A percentile compares a stretch with the other conserved stretches of the same genome.
phyloP scores from a whole-genome alignment of 2,888 invertebrate genomes.

The Tanypteryx hageni region DNA sequence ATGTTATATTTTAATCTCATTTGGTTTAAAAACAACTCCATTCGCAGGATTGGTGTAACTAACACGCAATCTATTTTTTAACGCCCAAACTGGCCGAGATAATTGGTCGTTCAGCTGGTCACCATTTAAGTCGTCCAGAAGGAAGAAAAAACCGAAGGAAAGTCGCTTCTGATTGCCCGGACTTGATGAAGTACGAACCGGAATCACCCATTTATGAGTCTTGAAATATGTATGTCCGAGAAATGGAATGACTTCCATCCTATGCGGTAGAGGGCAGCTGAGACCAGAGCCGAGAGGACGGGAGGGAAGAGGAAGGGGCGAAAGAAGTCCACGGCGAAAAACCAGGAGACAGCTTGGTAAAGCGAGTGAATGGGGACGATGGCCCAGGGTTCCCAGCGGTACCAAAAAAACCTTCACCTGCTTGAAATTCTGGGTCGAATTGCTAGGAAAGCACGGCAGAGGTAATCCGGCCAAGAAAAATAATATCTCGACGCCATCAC shows the following conservation, averaged over 20 bases:
- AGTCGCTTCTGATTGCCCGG: background rate
- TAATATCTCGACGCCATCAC: constrained; percentile 19
- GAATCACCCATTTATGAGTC: background rate
- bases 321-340: background rate
- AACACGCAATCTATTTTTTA: no score
- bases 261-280: constrained; percentile 42
- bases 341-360: background rate
- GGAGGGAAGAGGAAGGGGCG: background rate
- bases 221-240: constrained; percentile 44
- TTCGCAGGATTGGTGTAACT: no score
- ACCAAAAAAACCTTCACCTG: background rate
- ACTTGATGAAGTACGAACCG: background rate
- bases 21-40: no score
- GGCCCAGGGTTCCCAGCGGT: background rate
- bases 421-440: constrained; percentile 51
- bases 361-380: background rate
- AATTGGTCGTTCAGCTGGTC: no score
- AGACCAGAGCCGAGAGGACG: background rate
- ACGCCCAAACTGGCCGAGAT: no score
- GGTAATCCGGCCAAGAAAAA: constrained; percentile 11
- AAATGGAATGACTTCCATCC: constrained; percentile 13
- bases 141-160: no score
- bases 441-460: background rate
- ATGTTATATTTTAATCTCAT: no score
- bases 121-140: no score